Evolutionary conservation across 2,888 invertebrate genomes (phyloP), one percentile per base, ranked within the genome.

Genomic region (Agriotes lineatus): DNA sequence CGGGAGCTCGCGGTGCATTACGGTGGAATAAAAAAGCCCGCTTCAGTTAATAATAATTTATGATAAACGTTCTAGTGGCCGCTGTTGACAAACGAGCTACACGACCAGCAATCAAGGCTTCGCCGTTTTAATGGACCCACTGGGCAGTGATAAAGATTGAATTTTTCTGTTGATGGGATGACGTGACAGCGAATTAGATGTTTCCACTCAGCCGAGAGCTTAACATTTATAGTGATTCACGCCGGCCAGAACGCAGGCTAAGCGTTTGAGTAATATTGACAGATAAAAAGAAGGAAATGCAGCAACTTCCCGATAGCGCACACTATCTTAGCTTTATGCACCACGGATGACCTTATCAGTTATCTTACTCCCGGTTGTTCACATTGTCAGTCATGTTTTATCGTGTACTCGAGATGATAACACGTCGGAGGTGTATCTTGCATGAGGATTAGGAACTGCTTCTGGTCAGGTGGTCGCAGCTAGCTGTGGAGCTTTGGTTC

Each of bases 321-420:
- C 30, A 25, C 12, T 37, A 33, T 62, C 39, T 52, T 33, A 42
- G 18, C 42, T 50, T 62, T 62, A 57, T 57, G 56, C 64, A 35
- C 56, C 44, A 57, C 45, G 56, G 56, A 57, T 57, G 45, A 60
- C 45, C 19, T 58, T 58, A 58, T 58, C 58, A 58, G 19, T 64
- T 64, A 64, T 64, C 64, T 56, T 57, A 56, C 45, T 64, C 20
- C 35, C 42, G 64, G 64, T 64, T 64, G 42, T 64, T 64, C 64
- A 64, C 64, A 64, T 57, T 57, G 56, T 54, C 16, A 50, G 25
- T 52, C 30, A 10, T 50, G 50, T n/a, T 50, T 14, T 52, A 52
- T 52, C 33, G 10, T 30, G 4, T 12, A 12, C 22, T 48, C 20
- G n/a, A 48, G 25, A 20, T 48, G 48, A 48, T 48, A 48, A 48